Conservation (phyloP, 2,797 vertebrate species). For the Micromesistius poutassou region DNA sequence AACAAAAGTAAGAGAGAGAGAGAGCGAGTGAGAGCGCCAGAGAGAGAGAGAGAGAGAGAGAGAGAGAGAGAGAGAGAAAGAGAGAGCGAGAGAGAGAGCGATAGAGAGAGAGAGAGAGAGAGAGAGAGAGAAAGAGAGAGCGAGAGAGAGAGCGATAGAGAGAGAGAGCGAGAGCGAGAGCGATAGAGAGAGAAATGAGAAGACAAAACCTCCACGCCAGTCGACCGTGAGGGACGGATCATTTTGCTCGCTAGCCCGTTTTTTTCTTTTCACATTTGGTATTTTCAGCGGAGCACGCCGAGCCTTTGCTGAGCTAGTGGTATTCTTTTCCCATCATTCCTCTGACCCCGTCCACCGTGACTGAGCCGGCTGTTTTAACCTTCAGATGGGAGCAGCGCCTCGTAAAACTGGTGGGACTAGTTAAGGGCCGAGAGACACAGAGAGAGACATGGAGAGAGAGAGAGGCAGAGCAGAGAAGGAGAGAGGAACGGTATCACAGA, state of each 20-base stretch:
- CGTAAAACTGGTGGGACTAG: not conserved
- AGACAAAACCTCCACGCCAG: not conserved
- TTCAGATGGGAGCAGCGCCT: slow-evolving; percentile 4
- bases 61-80: not conserved
- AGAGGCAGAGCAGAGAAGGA: not conserved
- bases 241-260: not conserved
- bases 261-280: slow-evolving; percentile 13
- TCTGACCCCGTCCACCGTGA: not conserved
- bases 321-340: not conserved
- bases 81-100: slow-evolving; percentile 29
- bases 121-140: slow-evolving; percentile 15
- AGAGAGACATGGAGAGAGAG: not conserved
- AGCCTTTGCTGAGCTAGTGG: slow-evolving; percentile 7
- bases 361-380: not conserved
- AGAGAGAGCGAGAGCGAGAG: slow-evolving; percentile 16
- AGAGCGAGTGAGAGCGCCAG: not conserved
- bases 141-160: not conserved
- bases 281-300: not conserved
- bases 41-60: not conserved
- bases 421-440: not conserved
- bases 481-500: not conserved
- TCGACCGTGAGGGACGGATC: not conserved
- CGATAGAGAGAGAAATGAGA: too few species aligned
- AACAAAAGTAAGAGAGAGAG: slow-evolving; percentile 25
- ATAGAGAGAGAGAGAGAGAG: not conserved